Evolutionary conservation across 53 echinoderm and acorn worm species (phyloP).

Genomic region (Hippasteria phrygiana): DNA sequence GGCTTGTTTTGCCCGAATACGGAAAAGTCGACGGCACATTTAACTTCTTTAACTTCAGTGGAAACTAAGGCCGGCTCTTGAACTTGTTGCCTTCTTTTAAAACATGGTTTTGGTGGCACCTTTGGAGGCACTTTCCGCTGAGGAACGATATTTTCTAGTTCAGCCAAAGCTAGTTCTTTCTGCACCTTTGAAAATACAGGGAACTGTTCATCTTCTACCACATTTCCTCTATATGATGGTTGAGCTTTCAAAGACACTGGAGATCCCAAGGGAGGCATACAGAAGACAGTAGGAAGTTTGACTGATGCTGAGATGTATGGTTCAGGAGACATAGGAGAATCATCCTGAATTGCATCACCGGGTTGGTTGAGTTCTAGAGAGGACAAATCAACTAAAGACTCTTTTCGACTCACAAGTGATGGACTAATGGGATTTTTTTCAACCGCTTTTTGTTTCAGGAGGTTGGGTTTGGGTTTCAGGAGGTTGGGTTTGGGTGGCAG

Average conservation of each 20-base stretch:
- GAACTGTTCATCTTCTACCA: conserved; percentile 27
- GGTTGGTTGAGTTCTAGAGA: background rate
- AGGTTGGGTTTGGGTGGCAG: conserved; percentile 37
- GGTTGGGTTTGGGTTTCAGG: conserved; percentile 33
- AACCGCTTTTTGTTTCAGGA: background rate
- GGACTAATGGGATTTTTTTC: background rate
- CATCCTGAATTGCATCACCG: background rate
- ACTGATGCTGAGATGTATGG: conserved; percentile 49
- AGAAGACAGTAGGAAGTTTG: conserved; percentile 9
- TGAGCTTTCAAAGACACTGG: conserved; percentile 1
- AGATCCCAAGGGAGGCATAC: conserved; percentile 21
- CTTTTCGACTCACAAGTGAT: conserved; percentile 1
- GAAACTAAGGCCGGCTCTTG: conserved; percentile 3
- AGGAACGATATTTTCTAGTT: conserved; percentile 33
- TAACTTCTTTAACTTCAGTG: background rate
- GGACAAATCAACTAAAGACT: background rate
- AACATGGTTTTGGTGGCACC: conserved; percentile 46
- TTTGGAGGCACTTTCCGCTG: conserved; percentile 45
- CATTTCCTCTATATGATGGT: background rate
- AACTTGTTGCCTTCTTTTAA: background rate
- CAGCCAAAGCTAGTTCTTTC: conserved; percentile 24
- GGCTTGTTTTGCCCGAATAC: background rate
- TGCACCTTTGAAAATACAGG: conserved; percentile 32
- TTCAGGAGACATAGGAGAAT: conserved; percentile 27
- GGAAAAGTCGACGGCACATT: conserved; percentile 25